Base-by-base conservation (phyloP, 2,888 invertebrate genomes). In the Parapristionchus giblindavisi region DNA sequence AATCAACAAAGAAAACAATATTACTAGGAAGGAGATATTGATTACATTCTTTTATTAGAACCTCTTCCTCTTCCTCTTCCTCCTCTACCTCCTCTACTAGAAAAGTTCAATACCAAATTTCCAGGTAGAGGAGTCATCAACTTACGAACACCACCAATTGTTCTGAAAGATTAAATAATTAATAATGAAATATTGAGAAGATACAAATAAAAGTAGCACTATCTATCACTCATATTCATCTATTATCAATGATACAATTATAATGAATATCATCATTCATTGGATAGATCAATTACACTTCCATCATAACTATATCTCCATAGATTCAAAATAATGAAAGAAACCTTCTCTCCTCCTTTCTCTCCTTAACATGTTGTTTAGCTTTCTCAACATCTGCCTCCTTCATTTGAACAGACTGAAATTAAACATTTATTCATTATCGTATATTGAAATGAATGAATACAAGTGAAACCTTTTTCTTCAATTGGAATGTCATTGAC, bases 401-500 rank as follows among this genome's bases (percentile, higher is more conserved):
- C 48, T 77, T 76, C 36, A 58, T 40, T 34, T 48, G 17, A 14
- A 58, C 43, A 1, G 68, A 68, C 68, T 68, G 52, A 0, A 68
- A 52, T 8, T 43, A 43, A 43, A 43, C 43, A 43, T 17, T 14
- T 43, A 43, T 43, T 43, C 8, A 14, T 43, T 43, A 43, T 43
- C 17, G 11, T 43, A 43, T 43, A 43, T 8, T 14, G 43, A 17
- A 17, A 14, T 8, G 43, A 14, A 43, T 54, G 54, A n/a, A 48
- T 48, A 24, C 54, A n/a, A 54, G 54, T 54, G 43, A 43, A n/a
- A 54, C 71, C 71, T 71, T 71, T 40, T 80, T 58, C 61, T 80
- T 82, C 48, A 80, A 54, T 24, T 34, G 43, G 78, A 85, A 86
- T 36, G 84, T 81, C 77, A 85, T 80, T 48, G 81, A 79, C 54